A percentile compares a stretch with the other conserved stretches of the same genome.
phyloP scores from a whole-genome alignment of 2,888 invertebrate genomes.

The Petrolisthes manimaculis region DNA sequence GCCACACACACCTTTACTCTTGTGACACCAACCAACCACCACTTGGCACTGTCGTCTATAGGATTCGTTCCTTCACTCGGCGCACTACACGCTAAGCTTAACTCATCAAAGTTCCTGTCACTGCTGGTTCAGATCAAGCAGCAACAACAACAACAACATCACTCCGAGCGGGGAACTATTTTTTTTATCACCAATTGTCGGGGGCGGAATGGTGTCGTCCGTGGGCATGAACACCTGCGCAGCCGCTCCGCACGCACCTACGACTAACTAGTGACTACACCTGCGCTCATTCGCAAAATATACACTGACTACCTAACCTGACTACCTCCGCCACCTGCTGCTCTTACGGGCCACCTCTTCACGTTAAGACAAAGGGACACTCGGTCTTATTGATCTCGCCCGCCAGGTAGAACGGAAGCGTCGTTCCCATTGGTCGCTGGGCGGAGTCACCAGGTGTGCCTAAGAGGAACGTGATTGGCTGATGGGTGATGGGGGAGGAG shows the following conservation, averaged over 20 bases:
- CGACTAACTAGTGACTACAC: constrained; percentile 65
- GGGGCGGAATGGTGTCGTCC: constrained; percentile 7
- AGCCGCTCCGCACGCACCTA: constrained; percentile 60
- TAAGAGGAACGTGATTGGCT: constrained; percentile 36
- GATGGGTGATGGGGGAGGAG: constrained; percentile 26
- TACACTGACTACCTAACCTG: constrained; percentile 65
- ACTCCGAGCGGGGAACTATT: background rate
- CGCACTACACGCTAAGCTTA: constrained; percentile 22
- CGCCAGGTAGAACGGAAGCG: constrained; percentile 51
- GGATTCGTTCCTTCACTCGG: background rate
- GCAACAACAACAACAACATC: constrained; percentile 3
- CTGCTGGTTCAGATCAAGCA: background rate
- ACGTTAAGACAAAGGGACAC: constrained; percentile 40
- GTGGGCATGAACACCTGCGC: constrained; percentile 31
- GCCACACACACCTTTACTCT: too few species aligned
- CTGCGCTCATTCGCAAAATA: constrained; percentile 65
- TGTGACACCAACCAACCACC: background rate
- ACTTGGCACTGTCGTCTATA: background rate
- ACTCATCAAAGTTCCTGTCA: background rate
- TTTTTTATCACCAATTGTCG: background rate
- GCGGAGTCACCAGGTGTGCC: constrained; percentile 32
- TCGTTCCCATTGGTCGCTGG: constrained; percentile 36
- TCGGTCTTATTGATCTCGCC: constrained; percentile 52
- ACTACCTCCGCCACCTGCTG: constrained; percentile 65
- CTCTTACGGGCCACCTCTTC: constrained; percentile 42